Percentiles rank a stretch among this genome's conserved stretches.
Evolutionary conservation across 2,888 invertebrate species (phyloP).

Genomic region (Cerceris rybyensis): DNA sequence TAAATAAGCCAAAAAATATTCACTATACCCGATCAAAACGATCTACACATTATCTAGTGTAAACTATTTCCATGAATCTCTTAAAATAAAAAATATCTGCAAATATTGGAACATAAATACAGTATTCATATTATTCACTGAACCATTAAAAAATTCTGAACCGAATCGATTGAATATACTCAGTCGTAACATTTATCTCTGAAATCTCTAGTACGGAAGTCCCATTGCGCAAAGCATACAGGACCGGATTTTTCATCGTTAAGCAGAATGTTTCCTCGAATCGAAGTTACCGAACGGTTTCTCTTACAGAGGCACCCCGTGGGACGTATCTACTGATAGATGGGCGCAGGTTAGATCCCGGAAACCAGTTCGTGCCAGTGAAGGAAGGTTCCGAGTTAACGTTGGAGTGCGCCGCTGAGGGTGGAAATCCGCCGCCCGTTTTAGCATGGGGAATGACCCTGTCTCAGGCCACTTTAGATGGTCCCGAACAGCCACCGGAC

Average conservation of each 20-base stretch:
- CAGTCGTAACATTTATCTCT: too few species aligned
- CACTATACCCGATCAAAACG: too few species aligned
- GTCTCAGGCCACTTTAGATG: conserved; percentile 80
- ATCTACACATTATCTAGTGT: too few species aligned
- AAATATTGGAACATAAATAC: too few species aligned
- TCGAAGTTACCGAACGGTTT: conserved; percentile 51
- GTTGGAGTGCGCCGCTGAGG: conserved; percentile 93
- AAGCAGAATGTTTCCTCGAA: conserved; percentile 30
- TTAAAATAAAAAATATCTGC: too few species aligned
- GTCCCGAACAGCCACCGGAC: conserved; percentile 79
- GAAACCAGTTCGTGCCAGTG: conserved; percentile 94
- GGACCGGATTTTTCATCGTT: conserved; percentile 58
- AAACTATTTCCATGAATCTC: too few species aligned
- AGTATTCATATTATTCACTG: too few species aligned
- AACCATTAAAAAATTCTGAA: too few species aligned
- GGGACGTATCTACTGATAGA: conserved; percentile 94
- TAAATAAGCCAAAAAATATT: too few species aligned
- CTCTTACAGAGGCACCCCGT: conserved; percentile 89
- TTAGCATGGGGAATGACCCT: conserved; percentile 86
- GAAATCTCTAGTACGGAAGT: too few species aligned
- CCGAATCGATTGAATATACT: too few species aligned
- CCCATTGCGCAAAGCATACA: neutral
- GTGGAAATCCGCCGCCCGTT: conserved; percentile 88
- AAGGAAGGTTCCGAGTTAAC: conserved; percentile 92
- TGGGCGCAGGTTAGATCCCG: conserved; percentile 91